phyloP scores from a whole-genome alignment of 2,113 vertebrate species.

The Prolemur simus region DNA sequence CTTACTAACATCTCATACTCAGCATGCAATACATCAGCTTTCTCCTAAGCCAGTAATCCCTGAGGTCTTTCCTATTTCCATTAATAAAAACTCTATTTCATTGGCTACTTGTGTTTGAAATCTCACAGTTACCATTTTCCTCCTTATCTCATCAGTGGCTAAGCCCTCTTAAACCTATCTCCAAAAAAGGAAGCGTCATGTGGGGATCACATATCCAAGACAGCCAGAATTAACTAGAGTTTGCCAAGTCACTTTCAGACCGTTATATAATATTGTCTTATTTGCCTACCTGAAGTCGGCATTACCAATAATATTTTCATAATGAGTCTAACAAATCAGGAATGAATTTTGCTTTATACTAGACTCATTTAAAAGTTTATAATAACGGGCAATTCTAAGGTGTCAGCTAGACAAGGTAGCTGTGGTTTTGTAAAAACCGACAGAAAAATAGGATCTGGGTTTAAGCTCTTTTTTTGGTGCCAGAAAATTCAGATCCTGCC shows the following conservation, averaged over 20 bases:
- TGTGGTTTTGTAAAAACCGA: background rate
- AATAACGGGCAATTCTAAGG: background rate
- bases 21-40: background rate
- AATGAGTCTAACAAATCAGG: background rate
- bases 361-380: background rate
- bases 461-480: background rate
- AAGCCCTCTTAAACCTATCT: background rate
- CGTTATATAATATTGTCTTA: background rate
- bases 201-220: background rate
- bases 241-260: background rate
- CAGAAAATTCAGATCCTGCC: background rate
- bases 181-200: background rate
- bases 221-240: background rate
- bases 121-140: background rate
- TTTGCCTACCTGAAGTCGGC: background rate
- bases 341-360: background rate
- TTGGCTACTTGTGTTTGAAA: background rate
- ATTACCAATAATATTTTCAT: background rate
- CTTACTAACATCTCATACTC: background rate
- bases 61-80: background rate
- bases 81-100: background rate
- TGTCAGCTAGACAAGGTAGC: background rate
- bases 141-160: background rate
- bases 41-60: background rate
- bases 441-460: background rate